Evolutionary conservation across 2,797 vertebrate genomes (phyloP).

Genomic region (Numenius phaeopus): DNA sequence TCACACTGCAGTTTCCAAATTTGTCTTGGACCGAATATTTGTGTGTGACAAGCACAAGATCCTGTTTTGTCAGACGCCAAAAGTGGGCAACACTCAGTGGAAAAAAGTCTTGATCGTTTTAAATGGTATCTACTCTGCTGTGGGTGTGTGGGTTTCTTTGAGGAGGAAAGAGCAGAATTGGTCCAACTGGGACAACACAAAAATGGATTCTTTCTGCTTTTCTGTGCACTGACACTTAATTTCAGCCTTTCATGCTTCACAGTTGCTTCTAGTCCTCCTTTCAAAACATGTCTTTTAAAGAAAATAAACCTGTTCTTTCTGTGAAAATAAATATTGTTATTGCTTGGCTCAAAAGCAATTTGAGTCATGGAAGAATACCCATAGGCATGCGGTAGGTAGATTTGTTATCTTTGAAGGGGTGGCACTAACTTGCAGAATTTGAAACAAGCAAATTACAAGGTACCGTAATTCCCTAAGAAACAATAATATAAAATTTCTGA

Average conservation of each 20-base stretch:
- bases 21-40: conserved; percentile 96
- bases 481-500: not conserved
- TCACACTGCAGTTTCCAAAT: conserved; percentile 89
- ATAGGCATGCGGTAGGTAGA: not conserved
- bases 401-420: not conserved
- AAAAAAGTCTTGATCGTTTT: conserved; percentile 99
- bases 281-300: not conserved
- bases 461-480: not conserved
- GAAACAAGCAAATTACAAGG: not conserved
- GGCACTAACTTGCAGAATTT: not conserved
- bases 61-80: conserved; percentile 98
- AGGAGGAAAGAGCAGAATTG: not conserved
- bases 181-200: not conserved
- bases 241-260: conserved; percentile 3
- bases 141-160: not conserved
- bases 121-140: conserved; percentile 85
- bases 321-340: not conserved
- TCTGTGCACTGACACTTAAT: not conserved
- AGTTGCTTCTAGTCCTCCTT: conserved; percentile 1
- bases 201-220: conserved; percentile 24
- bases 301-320: not conserved
- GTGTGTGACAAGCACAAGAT: conserved; percentile 98
- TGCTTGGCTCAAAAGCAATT: not conserved
- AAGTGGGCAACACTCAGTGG: conserved; percentile 99
- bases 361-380: not conserved